phyloP scores from a whole-genome alignment of 1,140 invertebrate genomes.

The Drosophila jambulina region DNA sequence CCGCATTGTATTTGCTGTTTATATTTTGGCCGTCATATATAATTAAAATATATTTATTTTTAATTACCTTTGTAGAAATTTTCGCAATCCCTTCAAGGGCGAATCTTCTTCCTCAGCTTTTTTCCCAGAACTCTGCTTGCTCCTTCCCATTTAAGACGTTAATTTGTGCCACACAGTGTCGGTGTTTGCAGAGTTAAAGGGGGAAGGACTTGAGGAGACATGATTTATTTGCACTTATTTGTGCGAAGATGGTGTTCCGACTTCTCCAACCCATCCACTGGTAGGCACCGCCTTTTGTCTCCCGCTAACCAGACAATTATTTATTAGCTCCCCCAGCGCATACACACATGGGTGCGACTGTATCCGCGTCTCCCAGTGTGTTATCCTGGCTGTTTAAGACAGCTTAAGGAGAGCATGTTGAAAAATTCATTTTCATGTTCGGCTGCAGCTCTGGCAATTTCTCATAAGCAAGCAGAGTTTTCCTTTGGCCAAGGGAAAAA shows the following conservation, averaged over 20 bases:
- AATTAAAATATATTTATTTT: slow-evolving; percentile 2
- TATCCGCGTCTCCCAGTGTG: slow-evolving; percentile 39
- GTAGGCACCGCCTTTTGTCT: slow-evolving; percentile 65
- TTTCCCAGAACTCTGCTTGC: slow-evolving; percentile 1
- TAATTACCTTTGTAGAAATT: neutral
- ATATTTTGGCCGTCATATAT: neutral
- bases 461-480: slow-evolving; percentile 71
- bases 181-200: slow-evolving; percentile 1
- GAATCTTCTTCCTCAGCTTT: neutral
- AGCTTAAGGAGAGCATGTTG: slow-evolving; percentile 68
- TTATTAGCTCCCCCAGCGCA: slow-evolving; percentile 67
- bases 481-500: slow-evolving; percentile 14
- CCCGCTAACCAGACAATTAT: slow-evolving; percentile 76
- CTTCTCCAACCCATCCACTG: slow-evolving; percentile 60
- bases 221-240: slow-evolving; percentile 78
- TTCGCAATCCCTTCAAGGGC: neutral
- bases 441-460: slow-evolving; percentile 74
- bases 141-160: slow-evolving; percentile 45
- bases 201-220: slow-evolving; percentile 20
- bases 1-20: neutral
- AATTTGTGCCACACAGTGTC: slow-evolving; percentile 59
- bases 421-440: slow-evolving; percentile 82
- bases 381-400: slow-evolving; percentile 75
- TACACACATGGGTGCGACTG: slow-evolving; percentile 25
- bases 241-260: slow-evolving; percentile 51